A percentile compares a stretch with the other conserved stretches of the same genome.
These are phyloP conservation scores for Lordiphosa stackelbergi DNA, from an alignment of 1,140 invertebrate species.

Conservation along the genomic window DNA sequence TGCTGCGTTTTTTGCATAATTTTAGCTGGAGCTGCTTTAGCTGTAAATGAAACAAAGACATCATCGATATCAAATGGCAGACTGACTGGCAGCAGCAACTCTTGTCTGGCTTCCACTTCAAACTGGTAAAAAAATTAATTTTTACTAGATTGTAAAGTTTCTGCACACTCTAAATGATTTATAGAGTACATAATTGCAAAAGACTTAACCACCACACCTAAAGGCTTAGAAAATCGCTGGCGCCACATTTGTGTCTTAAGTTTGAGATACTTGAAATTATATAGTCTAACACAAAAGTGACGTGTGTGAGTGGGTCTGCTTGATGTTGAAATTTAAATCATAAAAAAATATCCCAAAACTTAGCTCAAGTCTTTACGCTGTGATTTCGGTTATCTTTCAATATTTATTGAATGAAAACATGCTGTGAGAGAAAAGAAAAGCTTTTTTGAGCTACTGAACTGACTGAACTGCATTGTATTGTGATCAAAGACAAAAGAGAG, in stretches of 20 bases:
- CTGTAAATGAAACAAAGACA: constrained; percentile 70
- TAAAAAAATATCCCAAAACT: too few relatives aligned
- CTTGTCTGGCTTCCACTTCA: constrained; percentile 53
- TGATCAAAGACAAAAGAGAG: constrained; percentile 5
- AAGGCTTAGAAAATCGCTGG: neutral
- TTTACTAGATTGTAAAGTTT: constrained; percentile 4
- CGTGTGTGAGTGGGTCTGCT: neutral
- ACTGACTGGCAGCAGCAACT: constrained; percentile 15
- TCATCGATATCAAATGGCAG: constrained; percentile 71
- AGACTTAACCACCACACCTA: neutral
- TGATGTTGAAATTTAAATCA: too few relatives aligned
- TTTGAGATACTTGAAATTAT: too few relatives aligned
- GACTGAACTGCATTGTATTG: constrained; percentile 5
- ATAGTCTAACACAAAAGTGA: too few relatives aligned
- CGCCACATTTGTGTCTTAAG: constrained; percentile 3
- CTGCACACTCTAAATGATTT: constrained; percentile 1
- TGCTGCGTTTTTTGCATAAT: constrained; percentile 49
- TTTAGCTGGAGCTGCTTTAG: constrained; percentile 26
- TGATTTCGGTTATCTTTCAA: too few relatives aligned
- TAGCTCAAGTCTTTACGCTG: too few relatives aligned
- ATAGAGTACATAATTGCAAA: too few relatives aligned
- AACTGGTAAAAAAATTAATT: neutral
- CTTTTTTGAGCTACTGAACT: constrained; percentile 6
- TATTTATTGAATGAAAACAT: too few relatives aligned
- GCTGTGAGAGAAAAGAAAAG: constrained; percentile 25